phyloP scores from a whole-genome alignment of 1,140 invertebrate genomes.

The Drosophila sucinea region DNA sequence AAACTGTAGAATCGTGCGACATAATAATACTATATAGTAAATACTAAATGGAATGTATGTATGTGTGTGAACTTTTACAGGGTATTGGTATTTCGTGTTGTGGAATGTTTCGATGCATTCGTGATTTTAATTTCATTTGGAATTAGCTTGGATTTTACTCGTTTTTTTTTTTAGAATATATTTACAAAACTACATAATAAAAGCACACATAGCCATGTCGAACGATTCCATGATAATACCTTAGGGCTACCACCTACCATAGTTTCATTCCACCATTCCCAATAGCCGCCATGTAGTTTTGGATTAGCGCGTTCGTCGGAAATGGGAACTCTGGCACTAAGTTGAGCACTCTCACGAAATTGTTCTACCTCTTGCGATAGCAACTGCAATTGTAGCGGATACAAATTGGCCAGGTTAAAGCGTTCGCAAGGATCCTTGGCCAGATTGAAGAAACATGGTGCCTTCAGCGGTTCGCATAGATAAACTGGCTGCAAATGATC shows the following conservation, averaged over 20 bases:
- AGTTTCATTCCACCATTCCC: slow-evolving; percentile 73
- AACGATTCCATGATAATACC: neutral
- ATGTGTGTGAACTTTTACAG: neutral
- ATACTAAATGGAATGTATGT: neutral
- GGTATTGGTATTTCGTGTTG: too few species aligned
- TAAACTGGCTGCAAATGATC: slow-evolving; percentile 44
- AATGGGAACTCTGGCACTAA: slow-evolving; percentile 41
- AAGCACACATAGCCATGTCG: slow-evolving; percentile 3
- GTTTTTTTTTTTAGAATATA: neutral
- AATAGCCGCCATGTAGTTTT: slow-evolving; percentile 48
- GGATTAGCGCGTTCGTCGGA: slow-evolving; percentile 56
- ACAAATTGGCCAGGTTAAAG: slow-evolving; percentile 86
- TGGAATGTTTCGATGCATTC: neutral
- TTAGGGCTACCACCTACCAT: slow-evolving; percentile 16
- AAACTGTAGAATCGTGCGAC: too few species aligned
- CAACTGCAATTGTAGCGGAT: slow-evolving; percentile 55
- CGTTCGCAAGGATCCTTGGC: slow-evolving; percentile 90
- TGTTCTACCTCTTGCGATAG: slow-evolving; percentile 65
- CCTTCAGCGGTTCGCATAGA: slow-evolving; percentile 81
- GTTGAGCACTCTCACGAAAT: slow-evolving; percentile 36
- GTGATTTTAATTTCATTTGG: neutral
- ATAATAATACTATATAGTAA: too few species aligned
- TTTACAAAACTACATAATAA: neutral
- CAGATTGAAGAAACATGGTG: slow-evolving; percentile 90
- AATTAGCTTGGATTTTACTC: neutral